Base-by-base conservation (phyloP, 2,888 invertebrate species). In the Protonemura montana region DNA sequence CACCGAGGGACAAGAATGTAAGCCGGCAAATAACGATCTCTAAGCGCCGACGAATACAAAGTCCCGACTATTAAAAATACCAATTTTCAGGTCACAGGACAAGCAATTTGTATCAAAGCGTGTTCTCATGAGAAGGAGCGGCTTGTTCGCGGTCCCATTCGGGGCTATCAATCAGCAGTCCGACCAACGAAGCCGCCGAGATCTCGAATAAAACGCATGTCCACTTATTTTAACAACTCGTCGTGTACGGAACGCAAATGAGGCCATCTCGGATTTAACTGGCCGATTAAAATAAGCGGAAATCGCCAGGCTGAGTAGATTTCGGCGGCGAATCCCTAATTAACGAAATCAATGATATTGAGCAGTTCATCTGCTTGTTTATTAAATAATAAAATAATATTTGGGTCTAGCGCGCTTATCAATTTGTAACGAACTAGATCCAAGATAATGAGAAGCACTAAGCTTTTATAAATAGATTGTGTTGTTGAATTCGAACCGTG, bases 71-170 rank as follows among this genome's bases (percentile, higher is more conserved):
- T 86, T 85, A 59, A 86, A 86, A 86, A 59, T 35, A 83, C 76
- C 84, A 85, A 85, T 83, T 87, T 86, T 87, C 86, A 87, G 86
- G 87, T 87, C 87, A 42, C 85, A 30, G 86, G 85, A 87, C 87
- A 76, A 76, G 86, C 85, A 83, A 87, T 87, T 86, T 87, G 86
- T 86, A 84, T 81, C 81, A 5, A 29, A 29, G 27, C 30, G 10
- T 35, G 81, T 30, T 81, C 27, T 28, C 30, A 6, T 30, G 59
- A 30, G 81, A 29, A 81, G 28, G 81, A 30, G 28, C 6, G 30
- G 5, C 29, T 81, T 81, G 81, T 81, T 81, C 30, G 13, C 30
- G n/a, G n/a, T 80, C 27, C 5, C 26, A 25, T 78, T 78, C 26
- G 26, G 27, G 0, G 81, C 28, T 13, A 81, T 28, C 28, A 28